phyloP scores from a whole-genome alignment of 2,113 vertebrate species.

The Malaclemys terrapin region DNA sequence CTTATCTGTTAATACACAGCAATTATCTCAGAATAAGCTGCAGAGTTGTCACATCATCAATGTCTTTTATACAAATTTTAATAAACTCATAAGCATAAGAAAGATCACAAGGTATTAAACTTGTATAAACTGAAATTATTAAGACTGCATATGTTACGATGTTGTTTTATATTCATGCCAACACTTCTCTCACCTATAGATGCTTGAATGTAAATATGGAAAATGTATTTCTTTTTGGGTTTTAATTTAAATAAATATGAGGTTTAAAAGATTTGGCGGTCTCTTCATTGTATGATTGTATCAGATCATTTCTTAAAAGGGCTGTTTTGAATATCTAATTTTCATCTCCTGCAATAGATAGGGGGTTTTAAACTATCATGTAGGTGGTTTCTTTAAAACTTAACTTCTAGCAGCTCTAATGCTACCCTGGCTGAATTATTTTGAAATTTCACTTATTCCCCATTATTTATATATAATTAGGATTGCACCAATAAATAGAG shows the following conservation, averaged over 20 bases:
- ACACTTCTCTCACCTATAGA: background rate
- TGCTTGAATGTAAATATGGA: background rate
- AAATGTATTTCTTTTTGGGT: no score
- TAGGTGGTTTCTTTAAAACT: background rate
- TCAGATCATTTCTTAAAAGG: no score
- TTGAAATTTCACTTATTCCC: background rate
- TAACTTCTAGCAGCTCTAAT: background rate
- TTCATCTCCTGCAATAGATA: background rate
- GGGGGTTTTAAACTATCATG: background rate
- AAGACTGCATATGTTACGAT: background rate
- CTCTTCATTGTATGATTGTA: no score
- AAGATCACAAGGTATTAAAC: background rate
- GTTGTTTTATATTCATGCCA: background rate
- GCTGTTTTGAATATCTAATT: background rate
- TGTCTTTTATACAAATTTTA: background rate
- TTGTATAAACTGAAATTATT: no score
- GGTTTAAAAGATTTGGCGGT: no score
- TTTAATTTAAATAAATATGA: no score
- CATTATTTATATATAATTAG: background rate
- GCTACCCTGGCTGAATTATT: background rate
- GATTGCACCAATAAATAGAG: background rate
- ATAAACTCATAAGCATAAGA: background rate
- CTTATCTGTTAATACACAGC: background rate
- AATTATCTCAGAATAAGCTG: background rate
- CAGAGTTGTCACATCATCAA: background rate